phyloP scores from a whole-genome alignment of 92 coral and sea anemone genomes.

The Ricordea florida region DNA sequence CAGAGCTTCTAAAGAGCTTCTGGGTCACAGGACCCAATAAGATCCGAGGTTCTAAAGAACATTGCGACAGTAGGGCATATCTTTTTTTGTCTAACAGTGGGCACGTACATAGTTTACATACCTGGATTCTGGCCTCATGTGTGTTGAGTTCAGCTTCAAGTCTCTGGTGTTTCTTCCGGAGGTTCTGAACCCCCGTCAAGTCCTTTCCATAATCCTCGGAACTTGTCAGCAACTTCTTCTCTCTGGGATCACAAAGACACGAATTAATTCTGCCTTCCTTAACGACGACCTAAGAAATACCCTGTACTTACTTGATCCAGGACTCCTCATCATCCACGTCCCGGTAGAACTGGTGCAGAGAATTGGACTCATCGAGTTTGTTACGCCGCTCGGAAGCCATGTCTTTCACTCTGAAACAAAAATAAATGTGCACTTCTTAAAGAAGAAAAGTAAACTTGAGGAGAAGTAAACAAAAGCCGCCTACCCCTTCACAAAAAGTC shows the following conservation, averaged over 20 bases:
- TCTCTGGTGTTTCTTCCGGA: conserved; percentile 96
- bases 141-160: conserved; percentile 94
- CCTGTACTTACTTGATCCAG: conserved; percentile 92
- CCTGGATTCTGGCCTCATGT: conserved; percentile 91
- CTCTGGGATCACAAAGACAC: conserved; percentile 39
- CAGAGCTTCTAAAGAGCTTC: too few relatives aligned
- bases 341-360: conserved; percentile 97
- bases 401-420: conserved; percentile 71
- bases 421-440: not conserved
- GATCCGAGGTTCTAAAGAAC: too few relatives aligned
- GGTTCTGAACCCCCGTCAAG: conserved; percentile 96
- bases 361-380: conserved; percentile 89
- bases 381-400: conserved; percentile 89
- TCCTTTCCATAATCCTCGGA: conserved; percentile 99
- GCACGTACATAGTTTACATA: too few relatives aligned
- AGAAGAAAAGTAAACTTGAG: not conserved
- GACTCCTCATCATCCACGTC: conserved; percentile 99
- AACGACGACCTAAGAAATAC: not conserved
- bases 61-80: too few relatives aligned
- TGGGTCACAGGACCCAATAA: too few relatives aligned
- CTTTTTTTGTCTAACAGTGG: not conserved
- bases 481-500: too few relatives aligned
- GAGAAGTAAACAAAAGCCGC: too few relatives aligned
- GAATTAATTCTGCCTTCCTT: not conserved
- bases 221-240: conserved; percentile 91